A percentile compares a stretch with the other conserved stretches of the same genome.
These are phyloP conservation scores for Rhopalosiphum maidis DNA, from an alignment of 1,140 invertebrate species.

Conservation along the genomic window DNA sequence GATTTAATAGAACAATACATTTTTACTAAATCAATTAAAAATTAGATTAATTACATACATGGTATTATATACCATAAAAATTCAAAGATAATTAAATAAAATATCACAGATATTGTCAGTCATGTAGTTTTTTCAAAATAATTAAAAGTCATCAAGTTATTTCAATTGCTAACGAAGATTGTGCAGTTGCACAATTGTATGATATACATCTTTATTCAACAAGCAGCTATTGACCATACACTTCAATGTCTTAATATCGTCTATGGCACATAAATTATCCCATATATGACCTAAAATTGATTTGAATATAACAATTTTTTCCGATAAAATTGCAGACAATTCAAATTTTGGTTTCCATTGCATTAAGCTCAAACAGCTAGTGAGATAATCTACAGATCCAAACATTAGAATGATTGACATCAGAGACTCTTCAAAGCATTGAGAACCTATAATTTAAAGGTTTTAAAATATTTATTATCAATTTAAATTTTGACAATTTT, in stretches of 20 bases:
- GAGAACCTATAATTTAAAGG: neutral
- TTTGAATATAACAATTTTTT: slow-evolving; percentile 37
- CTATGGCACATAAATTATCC: slow-evolving; percentile 28
- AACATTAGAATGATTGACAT: slow-evolving; percentile 14
- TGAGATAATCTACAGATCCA: slow-evolving; percentile 40
- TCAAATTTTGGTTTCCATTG: slow-evolving; percentile 37
- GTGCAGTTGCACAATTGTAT: neutral
- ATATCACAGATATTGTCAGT: slow-evolving; percentile 24
- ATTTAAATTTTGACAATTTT: neutral
- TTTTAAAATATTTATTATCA: neutral
- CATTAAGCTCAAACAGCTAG: slow-evolving; percentile 19
- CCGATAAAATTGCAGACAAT: neutral
- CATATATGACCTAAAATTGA: slow-evolving; percentile 19
- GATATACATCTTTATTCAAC: slow-evolving; percentile 22
- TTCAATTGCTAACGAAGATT: neutral
- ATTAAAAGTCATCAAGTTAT: neutral
- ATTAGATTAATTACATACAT: neutral
- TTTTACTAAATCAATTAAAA: neutral
- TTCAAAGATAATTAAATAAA: neutral
- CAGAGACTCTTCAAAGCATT: slow-evolving; percentile 26
- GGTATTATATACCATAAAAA: neutral
- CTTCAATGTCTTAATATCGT: neutral
- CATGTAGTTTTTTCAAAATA: too few relatives aligned
- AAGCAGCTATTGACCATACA: slow-evolving; percentile 26
- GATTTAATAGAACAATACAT: neutral